A percentile compares a stretch with the other conserved stretches of the same genome.
Conservation (phyloP, 2,113 vertebrate species). For the Sakesphorus luctuosus region DNA sequence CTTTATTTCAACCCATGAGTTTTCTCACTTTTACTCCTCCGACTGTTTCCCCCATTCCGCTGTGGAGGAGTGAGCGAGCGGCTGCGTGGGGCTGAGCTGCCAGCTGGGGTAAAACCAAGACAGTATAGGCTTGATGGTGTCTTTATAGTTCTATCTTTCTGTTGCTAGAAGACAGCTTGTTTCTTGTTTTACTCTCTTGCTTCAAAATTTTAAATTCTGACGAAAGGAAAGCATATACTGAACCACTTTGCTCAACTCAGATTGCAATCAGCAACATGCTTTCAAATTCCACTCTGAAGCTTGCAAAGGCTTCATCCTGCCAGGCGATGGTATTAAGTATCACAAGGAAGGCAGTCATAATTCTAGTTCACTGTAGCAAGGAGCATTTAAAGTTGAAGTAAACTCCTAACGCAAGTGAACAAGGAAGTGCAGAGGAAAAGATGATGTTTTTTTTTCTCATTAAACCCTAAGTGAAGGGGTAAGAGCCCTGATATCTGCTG, state of each 20-base stretch:
- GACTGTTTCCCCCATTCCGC: background rate
- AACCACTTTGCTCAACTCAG: background rate
- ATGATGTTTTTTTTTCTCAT: background rate
- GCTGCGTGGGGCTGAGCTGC: background rate
- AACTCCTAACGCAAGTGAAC: background rate
- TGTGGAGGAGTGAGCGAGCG: background rate
- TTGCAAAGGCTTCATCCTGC: slow-evolving; percentile 19
- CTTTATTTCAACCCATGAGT: background rate
- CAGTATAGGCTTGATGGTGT: background rate
- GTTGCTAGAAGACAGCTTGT: background rate
- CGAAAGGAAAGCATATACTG: background rate
- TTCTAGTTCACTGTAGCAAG: background rate
- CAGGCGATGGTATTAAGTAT: slow-evolving; percentile 2
- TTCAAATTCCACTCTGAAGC: background rate
- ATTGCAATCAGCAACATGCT: slow-evolving; percentile 29
- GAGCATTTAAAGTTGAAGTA: slow-evolving; percentile 21
- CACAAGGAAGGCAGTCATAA: slow-evolving; percentile 12
- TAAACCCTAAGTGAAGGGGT: background rate
- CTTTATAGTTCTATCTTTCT: background rate
- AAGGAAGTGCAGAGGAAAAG: background rate
- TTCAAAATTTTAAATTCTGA: background rate
- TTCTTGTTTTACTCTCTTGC: slow-evolving; percentile 4
- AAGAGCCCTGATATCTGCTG: background rate
- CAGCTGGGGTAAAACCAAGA: background rate
- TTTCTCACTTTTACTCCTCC: background rate